Percentiles rank a stretch among this genome's conserved stretches.
These are phyloP conservation scores for Pectinophora gossypiella DNA, from an alignment of 1,140 invertebrate species.

Conservation along the genomic window DNA sequence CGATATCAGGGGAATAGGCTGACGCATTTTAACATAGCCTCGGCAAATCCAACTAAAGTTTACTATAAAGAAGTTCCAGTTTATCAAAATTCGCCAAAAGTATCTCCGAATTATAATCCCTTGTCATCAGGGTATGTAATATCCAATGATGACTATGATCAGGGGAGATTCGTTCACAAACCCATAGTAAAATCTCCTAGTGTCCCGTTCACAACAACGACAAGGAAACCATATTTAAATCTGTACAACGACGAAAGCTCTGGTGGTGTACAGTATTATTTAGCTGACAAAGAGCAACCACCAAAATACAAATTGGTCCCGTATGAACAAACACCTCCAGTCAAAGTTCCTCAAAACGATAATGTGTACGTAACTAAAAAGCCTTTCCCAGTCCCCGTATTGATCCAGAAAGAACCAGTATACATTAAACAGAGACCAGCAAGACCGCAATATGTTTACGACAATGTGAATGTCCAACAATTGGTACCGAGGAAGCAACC, in stretches of 20 bases:
- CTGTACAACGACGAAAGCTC: conserved; percentile 43
- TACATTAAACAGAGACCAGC: conserved; percentile 47
- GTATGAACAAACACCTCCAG: conserved; percentile 69
- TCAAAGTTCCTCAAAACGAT: conserved; percentile 37
- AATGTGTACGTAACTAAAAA: conserved; percentile 35
- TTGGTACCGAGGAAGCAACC: conserved; percentile 42
- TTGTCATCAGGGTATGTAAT: conserved; percentile 24
- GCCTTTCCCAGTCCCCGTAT: conserved; percentile 27
- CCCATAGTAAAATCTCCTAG: conserved; percentile 35
- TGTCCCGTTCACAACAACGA: conserved; percentile 25
- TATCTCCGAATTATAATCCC: conserved; percentile 38
- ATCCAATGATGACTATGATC: conserved; percentile 33
- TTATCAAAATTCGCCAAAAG: conserved; percentile 35
- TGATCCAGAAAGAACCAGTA: conserved; percentile 35
- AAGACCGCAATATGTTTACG: conserved; percentile 40
- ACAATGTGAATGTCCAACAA: conserved; percentile 31
- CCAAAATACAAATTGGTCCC: conserved; percentile 68
- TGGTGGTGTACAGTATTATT: conserved; percentile 52
- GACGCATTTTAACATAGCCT: conserved; percentile 69
- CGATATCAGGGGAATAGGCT: conserved; percentile 69
- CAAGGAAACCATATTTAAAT: conserved; percentile 48
- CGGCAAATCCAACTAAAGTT: conserved; percentile 61
- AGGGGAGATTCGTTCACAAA: conserved; percentile 37
- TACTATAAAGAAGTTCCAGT: conserved; percentile 47
- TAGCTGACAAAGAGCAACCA: conserved; percentile 42